Conservation (phyloP, 2,888 invertebrate genomes). For the Tiliacea aurago region DNA sequence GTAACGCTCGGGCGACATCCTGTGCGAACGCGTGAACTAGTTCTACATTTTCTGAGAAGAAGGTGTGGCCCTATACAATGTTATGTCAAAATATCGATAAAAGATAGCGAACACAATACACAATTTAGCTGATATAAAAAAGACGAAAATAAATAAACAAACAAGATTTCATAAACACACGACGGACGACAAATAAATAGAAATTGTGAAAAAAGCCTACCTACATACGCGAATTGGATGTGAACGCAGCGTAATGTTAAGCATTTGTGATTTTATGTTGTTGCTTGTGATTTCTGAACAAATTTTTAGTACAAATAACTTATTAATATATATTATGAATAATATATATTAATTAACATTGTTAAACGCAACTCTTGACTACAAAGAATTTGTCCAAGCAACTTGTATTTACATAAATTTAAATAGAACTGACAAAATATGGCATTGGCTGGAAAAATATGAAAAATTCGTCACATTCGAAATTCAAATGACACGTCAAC, state of each 20-base stretch:
- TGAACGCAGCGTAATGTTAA: slow-evolving; percentile 37
- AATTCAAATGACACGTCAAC: slow-evolving; percentile 37
- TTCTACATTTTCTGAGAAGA: background rate
- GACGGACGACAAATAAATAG: background rate
- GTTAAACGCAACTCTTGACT: background rate
- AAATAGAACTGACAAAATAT: slow-evolving; percentile 30
- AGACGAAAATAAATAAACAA: slow-evolving; percentile 27
- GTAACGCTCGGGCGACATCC: slow-evolving; percentile 29
- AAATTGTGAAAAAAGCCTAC: slow-evolving; percentile 23
- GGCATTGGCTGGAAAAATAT: slow-evolving; percentile 18
- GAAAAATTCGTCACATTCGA: slow-evolving; percentile 31
- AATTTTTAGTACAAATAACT: slow-evolving; percentile 37
- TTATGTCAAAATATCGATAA: slow-evolving; percentile 2
- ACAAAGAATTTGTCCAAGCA: slow-evolving; percentile 41
- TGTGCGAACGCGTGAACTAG: background rate
- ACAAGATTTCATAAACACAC: slow-evolving; percentile 6
- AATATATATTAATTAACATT: background rate
- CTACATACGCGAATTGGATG: slow-evolving; percentile 28
- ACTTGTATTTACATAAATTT: slow-evolving; percentile 21
- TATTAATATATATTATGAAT: slow-evolving; percentile 19
- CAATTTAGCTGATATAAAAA: slow-evolving; percentile 19
- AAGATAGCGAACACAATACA: slow-evolving; percentile 16
- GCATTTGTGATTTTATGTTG: slow-evolving; percentile 41
- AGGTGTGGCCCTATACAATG: background rate
- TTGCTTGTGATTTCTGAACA: slow-evolving; percentile 23